Base-by-base conservation (phyloP, 2,797 vertebrate genomes). In the Peromyscus nudipes region DNA sequence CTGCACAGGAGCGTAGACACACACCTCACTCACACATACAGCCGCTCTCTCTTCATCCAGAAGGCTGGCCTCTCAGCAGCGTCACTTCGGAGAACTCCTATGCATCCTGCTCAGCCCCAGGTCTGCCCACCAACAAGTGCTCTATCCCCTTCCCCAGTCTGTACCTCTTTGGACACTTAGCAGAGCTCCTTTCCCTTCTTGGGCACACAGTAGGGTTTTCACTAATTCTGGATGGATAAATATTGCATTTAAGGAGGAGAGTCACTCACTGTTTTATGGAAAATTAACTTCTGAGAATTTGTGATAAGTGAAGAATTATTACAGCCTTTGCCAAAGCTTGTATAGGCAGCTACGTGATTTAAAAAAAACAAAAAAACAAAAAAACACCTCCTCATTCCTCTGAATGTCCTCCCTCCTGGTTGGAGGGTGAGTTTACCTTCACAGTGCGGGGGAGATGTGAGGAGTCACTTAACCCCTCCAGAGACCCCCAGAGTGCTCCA, bases 261-360 rank as follows among this genome's bases (percentile, higher is more conserved):
- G 81, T 40, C 86, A 91, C 97, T 9, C 86, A 87, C 97, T 4
- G 0, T 83, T 62, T 87, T 77, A 89, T 27, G 79, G 79, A 88
- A 97, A 97, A 96, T 89, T 86, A 95, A 96, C 91, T 94, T 95
- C 84, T 84, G 88, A 91, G 90, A 95, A 91, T 97, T 86, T 95
- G 85, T 92, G 90, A 85, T 79, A 69, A 65, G 69, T 65, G 87
- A 46, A 96, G 91, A 96, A 92, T 88, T 65, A 4, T 55, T 57
- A 52, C 16, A 69, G 76, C 37, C 82, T 88, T 62, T 71, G 96
- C 94, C 94, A 90, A 84, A 77, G 85, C 81, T 89, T 85, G 64
- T 34, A 19, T 2, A 2, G 37, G 93, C 77, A 81, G 83, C 64
- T 6, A 31, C 31, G 52, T 11, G 85, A 91, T 92, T 91, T 91